These are phyloP conservation scores for Chaetoderma sp. DNA, from an alignment of 2,888 invertebrate genomes.

Conservation along the genomic window DNA sequence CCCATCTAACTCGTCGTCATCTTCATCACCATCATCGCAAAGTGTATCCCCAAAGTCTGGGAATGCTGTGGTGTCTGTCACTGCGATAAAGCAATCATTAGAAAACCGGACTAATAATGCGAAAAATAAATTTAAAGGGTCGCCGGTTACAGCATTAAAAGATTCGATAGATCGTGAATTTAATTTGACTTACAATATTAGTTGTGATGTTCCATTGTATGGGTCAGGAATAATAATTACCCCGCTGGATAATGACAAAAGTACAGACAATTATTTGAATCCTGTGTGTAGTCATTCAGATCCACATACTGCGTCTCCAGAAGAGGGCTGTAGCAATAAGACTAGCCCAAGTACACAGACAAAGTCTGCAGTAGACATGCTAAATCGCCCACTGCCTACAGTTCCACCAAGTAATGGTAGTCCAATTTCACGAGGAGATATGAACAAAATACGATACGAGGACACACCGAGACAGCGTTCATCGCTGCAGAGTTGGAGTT, in stretches of 20 bases:
- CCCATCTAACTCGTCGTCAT: slow-evolving; percentile 16
- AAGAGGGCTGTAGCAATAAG: no score
- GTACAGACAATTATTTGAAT: slow-evolving; percentile 21
- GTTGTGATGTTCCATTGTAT: no score
- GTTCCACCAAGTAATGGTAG: slow-evolving; percentile 36
- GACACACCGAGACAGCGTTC: no score
- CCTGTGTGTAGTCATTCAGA: slow-evolving; percentile 1
- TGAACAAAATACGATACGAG: no score
- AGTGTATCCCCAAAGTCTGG: slow-evolving; percentile 4
- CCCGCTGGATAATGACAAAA: no score
- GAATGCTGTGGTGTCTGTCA: slow-evolving; percentile 40
- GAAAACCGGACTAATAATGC: slow-evolving; percentile 40
- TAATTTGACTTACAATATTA: no score
- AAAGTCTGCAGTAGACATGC: slow-evolving; percentile 40
- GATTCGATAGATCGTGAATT: slow-evolving; percentile 65
- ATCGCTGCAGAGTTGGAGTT: slow-evolving; percentile 10
- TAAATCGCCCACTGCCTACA: slow-evolving; percentile 58
- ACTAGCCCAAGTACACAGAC: no score
- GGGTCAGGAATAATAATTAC: no score
- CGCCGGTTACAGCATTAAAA: slow-evolving; percentile 66
- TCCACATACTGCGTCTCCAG: neutral
- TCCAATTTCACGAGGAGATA: neutral
- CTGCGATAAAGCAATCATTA: slow-evolving; percentile 49
- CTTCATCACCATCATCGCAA: slow-evolving; percentile 11
- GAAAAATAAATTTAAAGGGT: slow-evolving; percentile 51